Base-by-base conservation (phyloP, 2,888 invertebrate genomes). In the Temnothorax rugatulus region DNA sequence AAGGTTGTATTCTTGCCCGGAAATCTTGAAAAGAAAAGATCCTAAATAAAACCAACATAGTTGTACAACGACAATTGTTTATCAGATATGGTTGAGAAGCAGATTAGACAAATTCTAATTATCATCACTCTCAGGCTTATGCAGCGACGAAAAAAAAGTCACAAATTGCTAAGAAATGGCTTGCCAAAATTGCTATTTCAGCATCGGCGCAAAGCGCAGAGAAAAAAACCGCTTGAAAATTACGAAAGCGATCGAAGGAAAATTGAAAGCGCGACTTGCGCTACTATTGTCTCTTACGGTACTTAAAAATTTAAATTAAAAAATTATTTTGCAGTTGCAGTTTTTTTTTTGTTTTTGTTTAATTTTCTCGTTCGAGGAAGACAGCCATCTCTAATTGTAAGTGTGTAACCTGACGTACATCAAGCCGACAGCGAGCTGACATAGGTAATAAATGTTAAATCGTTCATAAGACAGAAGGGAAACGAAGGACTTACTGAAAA, bases 401-500 rank as follows among this genome's bases (percentile, higher is more conserved):
- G 5, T 34, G 34, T 34, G 34, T 0, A 0, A 34, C 34, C 34
- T 34, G 34, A 34, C 34, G 5, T 7, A 34, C 34, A 34, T 34
- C 7, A 5, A 34, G 34, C 34, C 34, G 34, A 34, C 34, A 34
- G 5, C 34, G 0, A 34, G 34, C 34, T 1, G 34, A 34, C 7
- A 34, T 34, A 34, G 34, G 7, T 7, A 34, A 7, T 34, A 34
- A 7, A 5, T 34, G 34, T 34, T 34, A 7, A 7, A 34, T 34
- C 7, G 34, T 34, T 34, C 1, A 34, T 34, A 41, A 41, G 2
- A 41, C 1, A 41, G 52, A 50, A 15, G 4, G n/a, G 18, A 15
- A 50, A 3, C 50, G 7, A 38, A n/a, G 11, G 11, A 34, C 92
- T 91, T 91, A 91, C 92, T 89, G 91, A 89, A 91, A 91, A 92